Percentiles rank a stretch among this genome's conserved stretches.
Conservation (phyloP, 2,888 invertebrate genomes). For the Epsilonema sp. region DNA sequence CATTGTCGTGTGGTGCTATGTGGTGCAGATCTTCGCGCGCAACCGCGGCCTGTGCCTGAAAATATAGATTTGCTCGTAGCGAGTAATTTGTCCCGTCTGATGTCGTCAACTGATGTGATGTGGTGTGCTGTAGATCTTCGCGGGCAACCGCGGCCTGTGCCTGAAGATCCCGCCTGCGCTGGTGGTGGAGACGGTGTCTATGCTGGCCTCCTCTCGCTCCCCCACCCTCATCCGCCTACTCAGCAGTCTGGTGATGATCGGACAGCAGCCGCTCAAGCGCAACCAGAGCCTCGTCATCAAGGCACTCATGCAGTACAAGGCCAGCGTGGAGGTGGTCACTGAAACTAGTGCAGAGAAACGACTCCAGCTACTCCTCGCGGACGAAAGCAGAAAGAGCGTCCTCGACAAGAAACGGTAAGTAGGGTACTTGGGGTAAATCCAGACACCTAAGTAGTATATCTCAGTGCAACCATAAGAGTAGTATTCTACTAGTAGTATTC, state of each 20-base stretch:
- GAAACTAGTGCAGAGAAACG: conserved; percentile 12
- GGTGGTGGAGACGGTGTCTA: neutral
- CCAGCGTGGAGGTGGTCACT: conserved; percentile 26
- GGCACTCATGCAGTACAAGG: conserved; percentile 28
- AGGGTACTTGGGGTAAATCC: too few species aligned
- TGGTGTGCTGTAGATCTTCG: conserved; percentile 25
- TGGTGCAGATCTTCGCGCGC: conserved; percentile 28
- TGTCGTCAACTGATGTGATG: too few species aligned
- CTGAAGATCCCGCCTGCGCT: conserved; percentile 23
- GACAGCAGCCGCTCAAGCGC: conserved; percentile 27
- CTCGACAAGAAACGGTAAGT: neutral
- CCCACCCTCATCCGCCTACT: conserved; percentile 1
- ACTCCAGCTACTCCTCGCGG: neutral
- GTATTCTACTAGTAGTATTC: too few species aligned
- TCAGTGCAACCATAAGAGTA: too few species aligned
- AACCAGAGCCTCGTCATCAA: conserved; percentile 32
- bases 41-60: conserved; percentile 29
- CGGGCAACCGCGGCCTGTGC: conserved; percentile 29
- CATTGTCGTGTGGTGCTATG: too few species aligned
- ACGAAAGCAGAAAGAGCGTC: conserved; percentile 1
- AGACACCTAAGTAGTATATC: too few species aligned
- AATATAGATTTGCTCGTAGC: too few species aligned
- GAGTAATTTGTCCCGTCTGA: too few species aligned
- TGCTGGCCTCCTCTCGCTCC: neutral
- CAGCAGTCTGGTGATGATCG: conserved; percentile 1